Base-by-base conservation (phyloP, 2,888 invertebrate species). In the Lepidocyrtoides sp. region DNA sequence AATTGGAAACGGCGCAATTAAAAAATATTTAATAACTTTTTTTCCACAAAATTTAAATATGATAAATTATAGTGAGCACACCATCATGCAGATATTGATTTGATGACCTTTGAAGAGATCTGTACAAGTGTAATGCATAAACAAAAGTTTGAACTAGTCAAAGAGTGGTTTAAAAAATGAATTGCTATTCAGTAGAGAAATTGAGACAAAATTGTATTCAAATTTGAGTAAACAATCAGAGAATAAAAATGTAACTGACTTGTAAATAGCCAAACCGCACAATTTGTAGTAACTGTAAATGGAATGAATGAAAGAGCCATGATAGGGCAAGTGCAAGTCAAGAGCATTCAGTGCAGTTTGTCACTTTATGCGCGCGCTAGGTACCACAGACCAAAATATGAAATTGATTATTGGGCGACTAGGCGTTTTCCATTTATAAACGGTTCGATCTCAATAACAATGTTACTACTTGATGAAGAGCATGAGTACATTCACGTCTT, bases 331-430 rank as follows among this genome's bases (percentile, higher is more conserved):
- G 66, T 66, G 32, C 66, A 66, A 66, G 32, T 66, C 32, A 66
- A 63, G 36, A 36, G 17, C 23, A 72, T 14, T 23, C 41, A 72
- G 17, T 72, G 69, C 57, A n/a, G 69, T 36, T n/a, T 72, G 41
- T 44, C 41, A 20, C 14, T 44, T 17, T 20, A 20, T 5, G 17
- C 1, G 32, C 66, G 20, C 12, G 36, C 1, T 26, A 60, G 26
- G 41, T 20, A 20, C 17, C 7, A 20, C 29, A 14, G 26, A 29
- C 63, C 12, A 54, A 12, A 10, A 54, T 20, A 10, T 0, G n/a
- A 36, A 41, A 72, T 72, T 72, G 69, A 72, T 72, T 72, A 72
- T 41, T 72, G 20, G 69, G 12, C 36, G 17, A 41, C 36, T 72
- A 41, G 69, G 69, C 20, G 69, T 72, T 72, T 72, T 72, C 69